Evolutionary conservation across 2,888 invertebrate species (phyloP).

Genomic region (Zhuqinia jingwanae): DNA sequence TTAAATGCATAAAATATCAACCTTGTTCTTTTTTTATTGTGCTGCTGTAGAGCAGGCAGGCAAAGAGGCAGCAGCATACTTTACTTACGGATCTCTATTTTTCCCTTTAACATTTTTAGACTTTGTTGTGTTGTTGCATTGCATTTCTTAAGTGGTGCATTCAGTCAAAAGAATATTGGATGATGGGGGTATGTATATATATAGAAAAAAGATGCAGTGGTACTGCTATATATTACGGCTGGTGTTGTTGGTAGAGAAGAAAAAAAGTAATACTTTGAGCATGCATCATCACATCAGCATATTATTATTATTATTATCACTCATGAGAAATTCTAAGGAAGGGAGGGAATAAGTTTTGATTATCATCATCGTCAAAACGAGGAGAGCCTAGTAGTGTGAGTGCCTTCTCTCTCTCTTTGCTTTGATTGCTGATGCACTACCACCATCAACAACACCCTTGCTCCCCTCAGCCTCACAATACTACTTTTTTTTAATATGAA

Average conservation of each 20-base stretch:
- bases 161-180: background rate
- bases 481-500: slow-evolving; percentile 13
- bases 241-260: background rate
- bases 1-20: slow-evolving; percentile 72
- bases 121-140: slow-evolving; percentile 35
- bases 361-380: slow-evolving; percentile 26
- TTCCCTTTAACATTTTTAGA: slow-evolving; percentile 73
- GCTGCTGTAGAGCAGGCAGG: slow-evolving; percentile 28
- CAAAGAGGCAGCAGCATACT: background rate
- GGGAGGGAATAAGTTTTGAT: slow-evolving; percentile 65
- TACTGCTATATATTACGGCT: no score
- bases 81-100: slow-evolving; percentile 69
- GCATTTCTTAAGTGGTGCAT: slow-evolving; percentile 41
- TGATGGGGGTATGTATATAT: no score
- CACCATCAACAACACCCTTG: slow-evolving; percentile 66
- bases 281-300: slow-evolving; percentile 25
- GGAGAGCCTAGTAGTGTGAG: no score
- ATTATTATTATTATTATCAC: no score
- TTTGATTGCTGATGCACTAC: slow-evolving; percentile 61
- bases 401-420: slow-evolving; percentile 7
- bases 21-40: slow-evolving; percentile 71
- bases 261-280: slow-evolving; percentile 50
- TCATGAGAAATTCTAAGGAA: slow-evolving; percentile 70
- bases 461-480: slow-evolving; percentile 56
- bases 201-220: slow-evolving; percentile 37